Percentiles rank a stretch among this genome's conserved stretches.
Conservation (phyloP, 2,113 vertebrate species). For the Phodopus roborovskii region DNA sequence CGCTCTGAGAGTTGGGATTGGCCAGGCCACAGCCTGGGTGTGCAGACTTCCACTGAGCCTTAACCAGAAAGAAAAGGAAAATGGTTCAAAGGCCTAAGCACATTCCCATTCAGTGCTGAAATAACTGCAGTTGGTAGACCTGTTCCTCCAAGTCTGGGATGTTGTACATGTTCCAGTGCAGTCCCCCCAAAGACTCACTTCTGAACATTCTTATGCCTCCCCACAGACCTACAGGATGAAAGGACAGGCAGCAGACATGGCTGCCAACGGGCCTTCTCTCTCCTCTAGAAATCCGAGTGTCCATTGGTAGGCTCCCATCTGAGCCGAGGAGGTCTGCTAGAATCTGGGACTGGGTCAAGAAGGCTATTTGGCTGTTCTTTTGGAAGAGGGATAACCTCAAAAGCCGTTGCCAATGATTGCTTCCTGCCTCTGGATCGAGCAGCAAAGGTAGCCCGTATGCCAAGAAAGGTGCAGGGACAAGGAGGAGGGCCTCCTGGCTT, state of each 20-base stretch:
- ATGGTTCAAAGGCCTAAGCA: background rate
- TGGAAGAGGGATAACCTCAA: background rate
- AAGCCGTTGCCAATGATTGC: background rate
- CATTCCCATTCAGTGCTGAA: background rate
- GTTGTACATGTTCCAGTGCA: background rate
- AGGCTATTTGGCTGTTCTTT: background rate
- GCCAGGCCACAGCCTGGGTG: background rate
- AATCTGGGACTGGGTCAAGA: background rate
- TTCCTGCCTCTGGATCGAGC: background rate
- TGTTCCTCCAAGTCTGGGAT: background rate
- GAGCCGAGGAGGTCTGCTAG: background rate
- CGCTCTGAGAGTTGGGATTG: background rate
- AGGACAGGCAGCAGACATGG: background rate
- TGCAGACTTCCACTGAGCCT: background rate
- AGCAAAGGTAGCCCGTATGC: background rate
- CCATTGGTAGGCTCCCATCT: background rate
- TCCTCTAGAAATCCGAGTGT: background rate
- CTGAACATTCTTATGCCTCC: background rate
- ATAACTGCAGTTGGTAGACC: background rate
- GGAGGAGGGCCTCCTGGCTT: background rate
- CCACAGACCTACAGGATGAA: background rate
- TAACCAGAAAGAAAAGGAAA: background rate
- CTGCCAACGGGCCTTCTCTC: background rate
- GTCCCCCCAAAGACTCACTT: background rate
- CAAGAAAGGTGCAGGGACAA: too few relatives aligned